Evolutionary conservation across 1,140 invertebrate genomes (phyloP).

Genomic region (Ceratosolen fusciceps): DNA sequence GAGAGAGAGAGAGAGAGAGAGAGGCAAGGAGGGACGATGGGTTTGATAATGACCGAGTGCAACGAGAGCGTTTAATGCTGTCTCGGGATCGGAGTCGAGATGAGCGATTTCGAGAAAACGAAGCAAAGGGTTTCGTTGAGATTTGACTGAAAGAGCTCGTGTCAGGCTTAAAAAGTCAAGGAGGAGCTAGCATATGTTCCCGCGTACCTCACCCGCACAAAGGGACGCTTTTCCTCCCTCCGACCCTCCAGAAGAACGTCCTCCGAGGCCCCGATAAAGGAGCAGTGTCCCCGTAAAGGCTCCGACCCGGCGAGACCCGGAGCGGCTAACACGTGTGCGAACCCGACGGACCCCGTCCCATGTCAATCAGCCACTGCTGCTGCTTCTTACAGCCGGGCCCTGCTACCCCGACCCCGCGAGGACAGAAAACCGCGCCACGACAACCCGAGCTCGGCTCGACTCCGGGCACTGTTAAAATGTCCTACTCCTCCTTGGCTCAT

Average conservation of each 20-base stretch:
- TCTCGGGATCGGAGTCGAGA: not conserved
- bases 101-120: no score
- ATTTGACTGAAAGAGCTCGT: not conserved
- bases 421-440: not conserved
- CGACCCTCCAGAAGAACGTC: not conserved
- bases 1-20: no score
- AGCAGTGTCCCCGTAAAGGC: not conserved
- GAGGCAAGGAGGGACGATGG: no score
- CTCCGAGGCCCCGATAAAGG: not conserved
- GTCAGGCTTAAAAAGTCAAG: conserved; percentile 11
- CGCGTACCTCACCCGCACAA: not conserved
- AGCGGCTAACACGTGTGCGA: conserved; percentile 14
- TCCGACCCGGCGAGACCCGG: not conserved
- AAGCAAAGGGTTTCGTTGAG: no score
- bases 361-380: conserved; percentile 48
- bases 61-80: not conserved
- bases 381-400: no score
- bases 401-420: no score
- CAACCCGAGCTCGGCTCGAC: no score
- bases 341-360: conserved; percentile 35
- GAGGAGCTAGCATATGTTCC: not conserved
- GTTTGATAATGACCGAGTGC: no score
- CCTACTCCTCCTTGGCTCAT: no score
- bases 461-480: no score
- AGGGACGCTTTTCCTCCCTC: not conserved